Conservation (phyloP, 2,888 invertebrate species). For the Deilephila elpenor region DNA sequence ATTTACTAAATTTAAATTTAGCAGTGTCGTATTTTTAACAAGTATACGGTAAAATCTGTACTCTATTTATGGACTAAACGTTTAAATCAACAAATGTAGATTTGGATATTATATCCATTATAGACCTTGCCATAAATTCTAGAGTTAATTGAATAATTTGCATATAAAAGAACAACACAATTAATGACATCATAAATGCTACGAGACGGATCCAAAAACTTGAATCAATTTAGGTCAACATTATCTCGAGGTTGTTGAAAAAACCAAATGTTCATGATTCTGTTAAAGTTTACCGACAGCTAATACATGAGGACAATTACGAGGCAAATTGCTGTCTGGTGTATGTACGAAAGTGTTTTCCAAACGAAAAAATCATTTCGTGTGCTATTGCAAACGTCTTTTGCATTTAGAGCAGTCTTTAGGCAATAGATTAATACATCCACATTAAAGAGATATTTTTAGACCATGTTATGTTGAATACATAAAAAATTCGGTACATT, state of each 20-base stretch:
- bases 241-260: background rate
- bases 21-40: too few species aligned
- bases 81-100: background rate
- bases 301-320: background rate
- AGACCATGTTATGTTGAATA: too few species aligned
- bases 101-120: too few species aligned
- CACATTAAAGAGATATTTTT: too few species aligned
- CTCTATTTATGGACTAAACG: background rate
- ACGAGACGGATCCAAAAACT: background rate
- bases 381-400: too few species aligned
- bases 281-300: background rate
- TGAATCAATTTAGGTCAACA: slow-evolving; percentile 11
- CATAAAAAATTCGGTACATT: too few species aligned
- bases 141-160: background rate
- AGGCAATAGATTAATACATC: too few species aligned
- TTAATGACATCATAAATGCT: background rate
- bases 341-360: background rate
- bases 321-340: background rate
- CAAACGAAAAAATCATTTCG: too few species aligned
- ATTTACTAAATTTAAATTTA: too few species aligned
- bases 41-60: too few species aligned
- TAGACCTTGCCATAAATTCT: background rate
- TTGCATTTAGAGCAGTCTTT: background rate
- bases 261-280: slow-evolving; percentile 13
- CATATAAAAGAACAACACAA: background rate